Conservation (phyloP, 2,113 vertebrate genomes). For the Microcebus murinus region DNA sequence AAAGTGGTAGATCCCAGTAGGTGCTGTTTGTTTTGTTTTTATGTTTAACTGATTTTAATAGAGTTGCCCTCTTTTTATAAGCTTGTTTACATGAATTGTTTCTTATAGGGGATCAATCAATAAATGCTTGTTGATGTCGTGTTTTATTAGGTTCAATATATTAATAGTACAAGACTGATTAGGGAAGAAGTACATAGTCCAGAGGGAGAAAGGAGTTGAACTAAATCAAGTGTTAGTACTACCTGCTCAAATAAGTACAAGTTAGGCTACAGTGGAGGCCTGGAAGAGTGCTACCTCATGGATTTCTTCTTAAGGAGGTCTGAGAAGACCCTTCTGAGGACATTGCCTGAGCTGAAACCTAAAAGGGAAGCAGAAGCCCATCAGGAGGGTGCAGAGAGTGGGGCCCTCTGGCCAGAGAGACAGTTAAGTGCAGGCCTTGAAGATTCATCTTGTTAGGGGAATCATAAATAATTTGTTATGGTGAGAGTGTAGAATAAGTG, state of each 20-base stretch:
- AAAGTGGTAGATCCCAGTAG: not conserved
- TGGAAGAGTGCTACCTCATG: not conserved
- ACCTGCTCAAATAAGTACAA: not conserved
- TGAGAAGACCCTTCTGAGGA: not conserved
- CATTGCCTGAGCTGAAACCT: not conserved
- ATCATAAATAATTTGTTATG: not conserved
- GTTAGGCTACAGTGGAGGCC: too few species aligned
- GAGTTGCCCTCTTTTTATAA: not conserved
- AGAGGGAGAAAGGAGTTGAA: not conserved
- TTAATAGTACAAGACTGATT: not conserved
- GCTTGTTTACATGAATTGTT: not conserved
- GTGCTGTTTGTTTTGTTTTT: not conserved
- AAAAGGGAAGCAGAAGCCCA: not conserved
- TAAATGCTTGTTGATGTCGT: not conserved
- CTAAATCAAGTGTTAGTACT: not conserved
- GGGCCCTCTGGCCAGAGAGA: not conserved
- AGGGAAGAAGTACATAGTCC: not conserved
- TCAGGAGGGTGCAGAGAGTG: not conserved
- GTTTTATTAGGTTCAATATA: not conserved
- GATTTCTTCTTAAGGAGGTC: not conserved
- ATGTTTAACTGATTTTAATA: constrained; percentile 36
- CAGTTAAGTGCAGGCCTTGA: not conserved
- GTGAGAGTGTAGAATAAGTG: not conserved
- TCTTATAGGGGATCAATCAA: not conserved
- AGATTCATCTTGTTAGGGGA: not conserved